Evolutionary conservation across 2,888 invertebrate species (phyloP), one percentile per base, ranked within the genome.

Genomic region (Heliconius ethilla): DNA sequence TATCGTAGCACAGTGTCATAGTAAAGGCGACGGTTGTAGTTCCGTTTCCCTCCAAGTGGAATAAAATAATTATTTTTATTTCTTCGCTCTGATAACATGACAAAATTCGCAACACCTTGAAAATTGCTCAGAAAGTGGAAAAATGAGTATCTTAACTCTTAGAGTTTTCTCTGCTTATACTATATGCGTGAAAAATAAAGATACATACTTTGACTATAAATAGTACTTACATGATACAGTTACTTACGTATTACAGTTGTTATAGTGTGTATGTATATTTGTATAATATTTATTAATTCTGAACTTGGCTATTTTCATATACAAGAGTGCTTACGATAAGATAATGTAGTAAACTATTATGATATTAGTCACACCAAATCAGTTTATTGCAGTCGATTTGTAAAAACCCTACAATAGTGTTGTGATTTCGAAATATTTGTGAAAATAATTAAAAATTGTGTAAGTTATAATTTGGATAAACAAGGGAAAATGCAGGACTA

Each of bases 361-460:
- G 29, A 66, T 45, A 75, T 75, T 65, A 73, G 29, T 77, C 69
- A 75, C 29, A 29, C 59, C 62, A 70, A 77, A 25, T 75, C 75
- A 75, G 67, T 73, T 29, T 75, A 25, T 67, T 67, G 40, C 55
- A 70, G 70, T 75, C 66, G 75, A 70, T 78, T 51, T 29, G 25
- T 55, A 33, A 40, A 78, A 70, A 59, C 45, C 65, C 37, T 25
- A 18, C 13, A n/a, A n/a, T 59, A 62, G 22, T 69, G 40, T 45
- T 33, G 25, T 59, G 1, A 62, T 15, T 33, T 37, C 63, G 29
- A 70, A 27, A 37, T 75, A 33, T 75, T 37, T 2, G 27, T 45
- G 45, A 63, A 6, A 74, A 18, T 73, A 62, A 37, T 7, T 29
- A 22, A 18, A 29, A 59, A 15, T n/a, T 73, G 40, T 63, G 37